Conservation (phyloP, 2,888 invertebrate species). For the Drosophila formosana region DNA sequence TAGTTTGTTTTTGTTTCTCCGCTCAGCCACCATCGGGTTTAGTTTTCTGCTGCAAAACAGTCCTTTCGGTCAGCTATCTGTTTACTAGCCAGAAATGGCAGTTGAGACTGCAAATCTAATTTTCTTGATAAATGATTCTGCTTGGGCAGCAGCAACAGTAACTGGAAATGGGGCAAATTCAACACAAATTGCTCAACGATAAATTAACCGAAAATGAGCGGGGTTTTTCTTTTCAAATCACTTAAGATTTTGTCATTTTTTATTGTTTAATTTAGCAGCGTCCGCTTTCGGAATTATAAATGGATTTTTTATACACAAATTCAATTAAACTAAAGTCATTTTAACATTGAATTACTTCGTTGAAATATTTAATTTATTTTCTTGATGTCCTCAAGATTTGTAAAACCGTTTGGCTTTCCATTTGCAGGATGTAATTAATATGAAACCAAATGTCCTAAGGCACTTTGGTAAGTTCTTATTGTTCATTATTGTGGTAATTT, state of each 20-base stretch:
- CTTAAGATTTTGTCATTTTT: neutral
- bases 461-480: neutral
- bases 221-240: neutral
- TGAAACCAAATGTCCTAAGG: neutral
- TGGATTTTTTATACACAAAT: neutral
- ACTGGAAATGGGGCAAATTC: neutral
- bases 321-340: too few species aligned
- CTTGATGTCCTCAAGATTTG: neutral
- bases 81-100: slow-evolving; percentile 22
- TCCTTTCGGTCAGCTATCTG: slow-evolving; percentile 19
- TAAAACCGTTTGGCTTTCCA: neutral
- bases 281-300: neutral
- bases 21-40: neutral
- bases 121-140: slow-evolving; percentile 12
- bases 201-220: neutral
- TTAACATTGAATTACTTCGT: too few species aligned
- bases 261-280: neutral
- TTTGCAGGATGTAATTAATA: neutral
- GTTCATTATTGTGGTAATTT: neutral
- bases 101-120: slow-evolving; percentile 9
- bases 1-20: slow-evolving; percentile 5
- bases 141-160: neutral
- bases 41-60: slow-evolving; percentile 7
- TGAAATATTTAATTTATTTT: neutral
- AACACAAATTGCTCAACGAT: slow-evolving; percentile 2